Conservation (phyloP, 2,113 vertebrate species). For the Rhinichthys klamathensis region DNA sequence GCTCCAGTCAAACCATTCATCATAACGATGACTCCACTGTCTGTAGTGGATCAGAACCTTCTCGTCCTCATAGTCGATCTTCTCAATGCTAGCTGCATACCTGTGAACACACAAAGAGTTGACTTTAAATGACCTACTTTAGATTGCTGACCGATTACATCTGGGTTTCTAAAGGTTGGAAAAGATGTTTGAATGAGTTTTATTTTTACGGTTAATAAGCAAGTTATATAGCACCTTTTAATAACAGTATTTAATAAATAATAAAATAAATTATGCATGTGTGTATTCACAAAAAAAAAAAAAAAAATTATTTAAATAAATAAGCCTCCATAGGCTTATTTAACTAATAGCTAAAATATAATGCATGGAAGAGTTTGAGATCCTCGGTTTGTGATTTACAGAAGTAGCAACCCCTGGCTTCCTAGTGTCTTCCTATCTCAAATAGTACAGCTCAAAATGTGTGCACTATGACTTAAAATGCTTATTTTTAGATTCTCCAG, state of each 20-base stretch:
- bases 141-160: background rate
- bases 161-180: background rate
- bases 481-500: background rate
- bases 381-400: background rate
- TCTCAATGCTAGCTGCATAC: slow-evolving; percentile 95
- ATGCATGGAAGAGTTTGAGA: background rate
- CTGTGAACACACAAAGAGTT: slow-evolving; percentile 66
- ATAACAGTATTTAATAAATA: background rate
- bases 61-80: slow-evolving; percentile 93
- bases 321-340: too few species aligned
- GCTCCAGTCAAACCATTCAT: slow-evolving; percentile 97
- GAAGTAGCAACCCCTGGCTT: background rate
- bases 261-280: background rate
- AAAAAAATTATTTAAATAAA: background rate
- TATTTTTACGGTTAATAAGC: background rate
- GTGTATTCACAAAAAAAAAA: background rate
- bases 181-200: background rate
- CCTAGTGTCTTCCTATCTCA: background rate
- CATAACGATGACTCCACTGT: slow-evolving; percentile 94
- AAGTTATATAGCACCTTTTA: background rate
- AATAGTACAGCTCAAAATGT: background rate
- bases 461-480: background rate
- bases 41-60: slow-evolving; percentile 93
- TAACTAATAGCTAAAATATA: background rate
- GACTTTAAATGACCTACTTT: background rate